Base-by-base conservation (phyloP, 1,140 invertebrate genomes). In the Diorhabda carinulata region DNA sequence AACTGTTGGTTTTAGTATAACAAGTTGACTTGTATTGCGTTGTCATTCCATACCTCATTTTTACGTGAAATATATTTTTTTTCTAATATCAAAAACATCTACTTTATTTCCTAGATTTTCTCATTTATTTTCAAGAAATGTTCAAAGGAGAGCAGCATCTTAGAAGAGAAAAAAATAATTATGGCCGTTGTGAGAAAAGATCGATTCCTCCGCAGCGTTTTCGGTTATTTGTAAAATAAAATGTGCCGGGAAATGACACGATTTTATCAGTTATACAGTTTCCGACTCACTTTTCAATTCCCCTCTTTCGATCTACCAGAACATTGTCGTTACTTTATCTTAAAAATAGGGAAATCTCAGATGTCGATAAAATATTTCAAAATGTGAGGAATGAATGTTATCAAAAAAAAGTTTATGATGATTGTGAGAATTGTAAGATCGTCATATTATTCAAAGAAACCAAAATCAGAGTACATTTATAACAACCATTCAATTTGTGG, bases 161-260 rank as follows among this genome's bases (percentile, higher is more conserved):
- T 8, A 52, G 47, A 52, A 25, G 25, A 25, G 25, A 25, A 25
- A 52, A 52, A 52, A 52, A 52, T 52, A 52, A 52, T 52, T 52
- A 52, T 52, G 6, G 47, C 6, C 47, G 6, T 52, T 52, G n/a
- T 52, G 47, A 52, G 47, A 3, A n/a, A 52, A 52, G 47, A 52
- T 52, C 47, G 47, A 52, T 52, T 52, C 47, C 47, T 52, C 47
- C 47, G 6, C 47, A 52, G n/a, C 47, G 47, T 52, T 52, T 52
- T 52, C 47, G n/a, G 47, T 52, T 52, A 52, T 52, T 52, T 52
- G 47, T 52, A 52, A n/a, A 52, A 52, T 52, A 52, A 52, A 52
- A 52, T 52, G 47, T 52, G 47, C 47, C 47, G n/a, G 47, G 47
- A 52, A 52, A 52, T 52, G 47, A 52, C 47, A 52, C 47, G 47